Conservation (phyloP, 2,888 invertebrate species). For the Mesorhabditis belari region DNA sequence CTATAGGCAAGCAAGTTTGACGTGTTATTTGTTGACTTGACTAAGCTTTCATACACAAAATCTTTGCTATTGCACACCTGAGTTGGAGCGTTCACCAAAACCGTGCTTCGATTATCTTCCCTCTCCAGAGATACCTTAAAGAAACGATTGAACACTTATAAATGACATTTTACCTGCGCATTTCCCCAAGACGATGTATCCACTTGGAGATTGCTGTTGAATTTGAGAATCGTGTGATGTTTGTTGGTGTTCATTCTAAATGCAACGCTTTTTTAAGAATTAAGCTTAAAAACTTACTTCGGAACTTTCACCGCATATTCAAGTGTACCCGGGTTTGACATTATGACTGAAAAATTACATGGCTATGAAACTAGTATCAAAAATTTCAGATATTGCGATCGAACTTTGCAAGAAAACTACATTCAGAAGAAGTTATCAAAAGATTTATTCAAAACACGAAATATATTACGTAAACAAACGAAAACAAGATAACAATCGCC, state of each 20-base stretch:
- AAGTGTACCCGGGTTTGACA: too few relatives aligned
- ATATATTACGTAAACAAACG: slow-evolving; percentile 1
- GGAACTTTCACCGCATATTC: slow-evolving; percentile 29
- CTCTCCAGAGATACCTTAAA: slow-evolving; percentile 37
- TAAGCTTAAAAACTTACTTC: slow-evolving; percentile 10
- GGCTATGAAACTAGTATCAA: too few relatives aligned
- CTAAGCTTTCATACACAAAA: background rate
- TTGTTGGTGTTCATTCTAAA: slow-evolving; percentile 25
- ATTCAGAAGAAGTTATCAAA: too few relatives aligned
- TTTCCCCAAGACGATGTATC: slow-evolving; percentile 9
- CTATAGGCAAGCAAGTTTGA: too few relatives aligned
- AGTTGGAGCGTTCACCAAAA: slow-evolving; percentile 22
- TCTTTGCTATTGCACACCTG: slow-evolving; percentile 5
- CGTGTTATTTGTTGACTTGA: too few relatives aligned
- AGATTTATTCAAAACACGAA: background rate
- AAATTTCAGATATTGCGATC: too few relatives aligned
- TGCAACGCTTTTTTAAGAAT: slow-evolving; percentile 2
- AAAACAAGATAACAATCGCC: slow-evolving; percentile 60
- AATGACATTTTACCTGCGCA: too few relatives aligned
- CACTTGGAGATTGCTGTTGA: slow-evolving; percentile 45
- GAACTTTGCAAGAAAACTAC: too few relatives aligned
- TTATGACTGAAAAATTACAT: too few relatives aligned
- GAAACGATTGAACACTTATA: background rate
- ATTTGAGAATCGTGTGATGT: slow-evolving; percentile 40
- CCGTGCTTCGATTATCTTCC: slow-evolving; percentile 42